A percentile compares a stretch with the other conserved stretches of the same genome.
These are phyloP conservation scores for Brachionus manjavacas DNA, from an alignment of 1,140 invertebrate species.

Conservation along the genomic window DNA sequence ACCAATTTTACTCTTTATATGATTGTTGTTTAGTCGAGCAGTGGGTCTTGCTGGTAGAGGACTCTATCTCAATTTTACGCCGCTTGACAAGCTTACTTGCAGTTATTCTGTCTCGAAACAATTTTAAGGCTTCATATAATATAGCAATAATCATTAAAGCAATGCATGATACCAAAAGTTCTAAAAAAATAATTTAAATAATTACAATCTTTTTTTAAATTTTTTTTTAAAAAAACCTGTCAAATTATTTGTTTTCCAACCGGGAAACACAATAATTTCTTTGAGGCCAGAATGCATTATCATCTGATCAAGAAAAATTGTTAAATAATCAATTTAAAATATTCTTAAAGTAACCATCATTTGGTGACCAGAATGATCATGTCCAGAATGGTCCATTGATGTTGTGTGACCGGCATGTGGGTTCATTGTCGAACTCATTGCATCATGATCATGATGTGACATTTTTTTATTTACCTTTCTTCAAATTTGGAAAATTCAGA, in stretches of 20 bases:
- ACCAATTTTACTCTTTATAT: neutral
- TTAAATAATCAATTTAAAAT: neutral
- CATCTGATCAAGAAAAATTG: neutral
- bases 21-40: neutral
- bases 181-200: neutral
- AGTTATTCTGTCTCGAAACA: constrained; percentile 44
- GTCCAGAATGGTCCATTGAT: constrained; percentile 14
- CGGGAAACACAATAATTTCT: constrained; percentile 39
- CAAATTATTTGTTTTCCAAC: constrained; percentile 16
- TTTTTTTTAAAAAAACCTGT: neutral
- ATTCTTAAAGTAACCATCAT: neutral
- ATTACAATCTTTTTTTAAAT: neutral
- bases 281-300: constrained; percentile 27
- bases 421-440: neutral
- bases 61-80: neutral
- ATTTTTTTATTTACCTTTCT: neutral
- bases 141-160: constrained; percentile 43
- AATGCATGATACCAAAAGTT: constrained; percentile 43
- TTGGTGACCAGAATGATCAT: neutral
- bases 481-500: neutral
- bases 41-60: neutral
- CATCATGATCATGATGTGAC: neutral
- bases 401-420: neutral
- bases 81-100: neutral
- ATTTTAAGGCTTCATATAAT: constrained; percentile 45